phyloP scores from a whole-genome alignment of 2,113 vertebrate species.

The Monarcha castaneiventris region DNA sequence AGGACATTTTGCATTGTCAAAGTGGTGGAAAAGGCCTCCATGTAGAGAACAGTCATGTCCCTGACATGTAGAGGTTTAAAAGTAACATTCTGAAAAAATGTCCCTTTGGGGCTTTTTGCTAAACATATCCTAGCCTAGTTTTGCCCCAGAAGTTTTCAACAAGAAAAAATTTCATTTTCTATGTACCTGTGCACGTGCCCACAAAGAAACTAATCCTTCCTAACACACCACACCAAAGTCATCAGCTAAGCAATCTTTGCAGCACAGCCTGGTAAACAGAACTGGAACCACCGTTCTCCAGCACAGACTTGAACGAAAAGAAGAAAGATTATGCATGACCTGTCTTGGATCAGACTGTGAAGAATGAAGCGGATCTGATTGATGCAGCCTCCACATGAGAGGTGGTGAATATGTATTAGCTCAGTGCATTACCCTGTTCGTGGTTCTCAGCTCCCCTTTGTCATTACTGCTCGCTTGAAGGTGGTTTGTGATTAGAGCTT shows the following conservation, averaged over 20 bases:
- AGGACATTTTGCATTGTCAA: neutral
- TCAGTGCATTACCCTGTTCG: neutral
- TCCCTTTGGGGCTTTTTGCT: neutral
- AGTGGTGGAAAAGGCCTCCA: neutral
- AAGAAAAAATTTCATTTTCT: neutral
- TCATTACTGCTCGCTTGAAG: neutral
- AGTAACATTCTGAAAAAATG: neutral
- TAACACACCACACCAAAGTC: neutral
- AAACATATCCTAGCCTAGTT: neutral
- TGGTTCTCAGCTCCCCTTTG: slow-evolving; percentile 11
- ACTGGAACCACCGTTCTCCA: neutral
- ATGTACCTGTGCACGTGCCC: neutral
- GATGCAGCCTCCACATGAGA: neutral
- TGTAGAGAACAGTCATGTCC: neutral
- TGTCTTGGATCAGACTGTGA: neutral
- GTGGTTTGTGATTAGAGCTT: neutral
- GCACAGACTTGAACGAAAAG: neutral
- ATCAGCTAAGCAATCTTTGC: neutral
- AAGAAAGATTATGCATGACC: neutral
- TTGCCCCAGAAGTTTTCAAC: neutral
- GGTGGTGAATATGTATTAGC: neutral
- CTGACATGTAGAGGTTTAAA: neutral
- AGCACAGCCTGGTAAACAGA: neutral
- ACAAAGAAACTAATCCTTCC: neutral
- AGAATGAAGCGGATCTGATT: neutral